Evolutionary conservation across 2,888 invertebrate species (phyloP), one percentile per base, ranked within the genome.

Genomic region (Melangyna quadrimaculata): DNA sequence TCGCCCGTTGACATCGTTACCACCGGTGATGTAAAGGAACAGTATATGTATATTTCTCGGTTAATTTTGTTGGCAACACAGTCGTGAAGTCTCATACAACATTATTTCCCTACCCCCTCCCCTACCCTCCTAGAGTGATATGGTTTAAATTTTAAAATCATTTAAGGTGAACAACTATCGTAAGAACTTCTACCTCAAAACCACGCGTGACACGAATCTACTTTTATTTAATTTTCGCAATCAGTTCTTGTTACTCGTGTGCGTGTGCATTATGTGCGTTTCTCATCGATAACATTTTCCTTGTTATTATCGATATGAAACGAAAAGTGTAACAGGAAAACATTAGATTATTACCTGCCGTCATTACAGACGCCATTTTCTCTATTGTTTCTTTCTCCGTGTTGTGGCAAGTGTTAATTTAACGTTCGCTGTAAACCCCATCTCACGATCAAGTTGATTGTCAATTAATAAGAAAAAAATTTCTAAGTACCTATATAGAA

Each of bases 91-190:
- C 24, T 55, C 45, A 37, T n/a, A n/a, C 24, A n/a, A 51, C 8
- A 51, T 24, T 24, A 2, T 4, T 0, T 3, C 12, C 6, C 37
- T 5, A 10, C 19, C 19, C 22, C 48, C 6, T 19, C 14, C 22
- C 12, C 35, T 37, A 8, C 37, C 5, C 19, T 27, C 22, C 3
- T 8, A 9, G 12, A 65, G 55, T 78, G 78, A 65, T 57, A 67
- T 71, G 71, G 51, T 71, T 27, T 71, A 59, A 73, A 61, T 67
- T 51, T 35, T 29, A 61, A 69, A 71, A 53, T 81, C 55, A 72
- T 35, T 65, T 57, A 83, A 83, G 83, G 79, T 74, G 63, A 79
- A 83, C 70, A 83, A 74, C 79, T 65, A 79, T 83, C 57, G 51
- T 81, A 65, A 22, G 65, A 83, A 78, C 73, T 70, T 78, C 37